Conservation (phyloP, 1,140 invertebrate species). For the Diabrotica undecimpunctata region DNA sequence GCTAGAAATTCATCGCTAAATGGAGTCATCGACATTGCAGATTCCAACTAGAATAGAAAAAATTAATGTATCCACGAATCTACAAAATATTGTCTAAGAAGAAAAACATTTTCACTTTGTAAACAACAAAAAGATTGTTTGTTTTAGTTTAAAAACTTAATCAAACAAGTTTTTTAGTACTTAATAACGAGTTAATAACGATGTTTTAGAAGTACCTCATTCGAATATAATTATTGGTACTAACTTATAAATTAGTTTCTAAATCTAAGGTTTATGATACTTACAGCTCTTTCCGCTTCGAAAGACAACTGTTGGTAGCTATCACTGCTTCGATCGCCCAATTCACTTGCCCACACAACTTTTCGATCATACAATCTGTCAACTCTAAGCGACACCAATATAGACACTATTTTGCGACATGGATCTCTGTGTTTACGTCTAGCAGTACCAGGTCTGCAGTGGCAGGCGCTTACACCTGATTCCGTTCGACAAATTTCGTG, state of each 20-base stretch:
- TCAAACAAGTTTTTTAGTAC: too few relatives aligned
- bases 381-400: slow-evolving; percentile 75
- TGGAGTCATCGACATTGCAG: slow-evolving; percentile 85
- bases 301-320: slow-evolving; percentile 77
- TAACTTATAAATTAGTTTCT: too few relatives aligned
- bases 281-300: slow-evolving; percentile 79
- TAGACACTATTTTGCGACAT: slow-evolving; percentile 75
- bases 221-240: too few relatives aligned
- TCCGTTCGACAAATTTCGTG: slow-evolving; percentile 86
- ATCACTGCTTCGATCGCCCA: slow-evolving; percentile 72
- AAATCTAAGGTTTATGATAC: slow-evolving; percentile 37
- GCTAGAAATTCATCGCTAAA: slow-evolving; percentile 82
- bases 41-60: slow-evolving; percentile 65
- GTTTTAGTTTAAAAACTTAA: too few relatives aligned
- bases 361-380: slow-evolving; percentile 77
- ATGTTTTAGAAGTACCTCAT: too few relatives aligned
- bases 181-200: too few relatives aligned
- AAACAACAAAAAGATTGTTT: too few relatives aligned
- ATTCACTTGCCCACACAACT: slow-evolving; percentile 70
- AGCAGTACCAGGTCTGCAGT: slow-evolving; percentile 81
- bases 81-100: too few relatives aligned
- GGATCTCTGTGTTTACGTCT: slow-evolving; percentile 71
- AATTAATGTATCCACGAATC: too few relatives aligned
- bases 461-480: slow-evolving; percentile 85
- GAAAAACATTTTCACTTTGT: too few relatives aligned